Evolutionary conservation across 2,888 invertebrate genomes (phyloP).

Genomic region (Schizaphis graminum): DNA sequence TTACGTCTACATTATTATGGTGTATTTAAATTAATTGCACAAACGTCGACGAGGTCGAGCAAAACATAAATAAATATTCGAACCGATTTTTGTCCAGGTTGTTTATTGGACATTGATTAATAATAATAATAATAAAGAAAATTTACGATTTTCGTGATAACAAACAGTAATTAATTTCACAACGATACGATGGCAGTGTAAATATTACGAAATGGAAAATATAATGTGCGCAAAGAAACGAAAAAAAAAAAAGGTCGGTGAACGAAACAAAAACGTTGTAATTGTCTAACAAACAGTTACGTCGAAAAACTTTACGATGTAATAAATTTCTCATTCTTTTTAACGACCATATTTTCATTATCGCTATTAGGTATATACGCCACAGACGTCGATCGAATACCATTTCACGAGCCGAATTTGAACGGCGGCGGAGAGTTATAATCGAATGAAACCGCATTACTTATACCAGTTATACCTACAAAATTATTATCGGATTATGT

Average conservation of each 20-base stretch:
- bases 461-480: neutral
- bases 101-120: conserved; percentile 24
- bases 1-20: neutral
- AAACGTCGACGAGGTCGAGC: neutral
- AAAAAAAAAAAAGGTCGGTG: conserved; percentile 3
- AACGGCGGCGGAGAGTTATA: neutral
- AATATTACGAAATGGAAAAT: conserved; percentile 36
- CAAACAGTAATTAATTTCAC: conserved; percentile 51
- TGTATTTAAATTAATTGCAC: conserved; percentile 2
- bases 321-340: conserved; percentile 8
- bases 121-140: conserved; percentile 21
- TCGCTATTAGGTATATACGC: neutral
- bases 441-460: neutral
- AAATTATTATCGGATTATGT: neutral
- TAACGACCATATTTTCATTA: conserved; percentile 39
- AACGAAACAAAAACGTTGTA: conserved; percentile 31
- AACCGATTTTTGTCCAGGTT: conserved; percentile 13
- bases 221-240: conserved; percentile 26
- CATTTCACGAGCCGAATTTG: neutral
- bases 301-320: conserved; percentile 32
- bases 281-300: conserved; percentile 32
- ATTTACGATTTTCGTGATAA: conserved; percentile 46
- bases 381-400: neutral
- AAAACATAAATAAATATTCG: neutral
- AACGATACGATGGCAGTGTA: conserved; percentile 1